Evolutionary conservation across 2,888 invertebrate species (phyloP).

Genomic region (Dicranocentrus wangi): DNA sequence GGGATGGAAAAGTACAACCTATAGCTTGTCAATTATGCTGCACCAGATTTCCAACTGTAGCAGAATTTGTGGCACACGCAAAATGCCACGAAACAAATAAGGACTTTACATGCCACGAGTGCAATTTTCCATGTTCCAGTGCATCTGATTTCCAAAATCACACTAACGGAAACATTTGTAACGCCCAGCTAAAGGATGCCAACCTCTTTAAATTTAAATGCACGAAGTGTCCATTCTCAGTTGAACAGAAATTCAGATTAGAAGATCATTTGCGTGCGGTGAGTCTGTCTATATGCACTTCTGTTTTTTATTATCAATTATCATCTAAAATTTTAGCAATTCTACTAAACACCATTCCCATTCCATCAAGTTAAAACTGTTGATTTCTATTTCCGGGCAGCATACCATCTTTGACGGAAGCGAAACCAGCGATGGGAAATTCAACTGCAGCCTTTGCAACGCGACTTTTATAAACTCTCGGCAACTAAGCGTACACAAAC

Average conservation of each 20-base stretch:
- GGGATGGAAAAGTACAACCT: no score
- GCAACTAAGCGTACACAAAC: neutral
- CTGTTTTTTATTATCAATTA: neutral
- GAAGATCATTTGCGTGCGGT: neutral
- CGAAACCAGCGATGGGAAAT: conserved; percentile 10
- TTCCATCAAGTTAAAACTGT: neutral
- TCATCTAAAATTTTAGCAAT: neutral
- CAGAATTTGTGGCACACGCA: neutral
- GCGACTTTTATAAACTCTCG: neutral
- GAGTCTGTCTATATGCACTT: neutral
- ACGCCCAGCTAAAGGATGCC: neutral
- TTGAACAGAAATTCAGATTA: neutral
- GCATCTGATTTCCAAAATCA: neutral
- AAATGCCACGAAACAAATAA: neutral
- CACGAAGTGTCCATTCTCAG: neutral
- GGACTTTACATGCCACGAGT: neutral
- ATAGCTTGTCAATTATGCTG: no score
- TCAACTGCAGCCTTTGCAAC: conserved; percentile 14
- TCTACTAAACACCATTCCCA: no score
- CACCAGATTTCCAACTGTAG: no score
- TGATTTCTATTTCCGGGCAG: conserved; percentile 8
- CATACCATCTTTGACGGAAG: conserved; percentile 15
- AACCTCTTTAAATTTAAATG: neutral
- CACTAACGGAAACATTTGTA: neutral
- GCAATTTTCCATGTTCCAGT: neutral